Percentiles rank a stretch among this genome's conserved stretches.
These are phyloP conservation scores for Macrosiphum euphorbiae DNA, from an alignment of 2,888 invertebrate genomes.

Conservation along the genomic window DNA sequence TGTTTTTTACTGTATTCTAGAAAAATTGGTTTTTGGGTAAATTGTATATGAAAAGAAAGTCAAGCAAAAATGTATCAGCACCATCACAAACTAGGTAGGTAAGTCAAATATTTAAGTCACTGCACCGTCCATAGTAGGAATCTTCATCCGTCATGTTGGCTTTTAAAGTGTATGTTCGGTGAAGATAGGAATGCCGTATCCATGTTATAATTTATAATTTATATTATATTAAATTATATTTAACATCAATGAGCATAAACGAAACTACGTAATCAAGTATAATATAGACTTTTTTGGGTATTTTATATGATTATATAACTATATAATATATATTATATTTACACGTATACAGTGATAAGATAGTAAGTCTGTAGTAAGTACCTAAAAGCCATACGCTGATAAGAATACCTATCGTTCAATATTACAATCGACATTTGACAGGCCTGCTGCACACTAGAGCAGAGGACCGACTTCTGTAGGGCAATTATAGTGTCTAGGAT, in stretches of 20 bases:
- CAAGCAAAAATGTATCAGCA: no score
- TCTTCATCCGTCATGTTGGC: background rate
- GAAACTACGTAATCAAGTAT: background rate
- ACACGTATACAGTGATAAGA: background rate
- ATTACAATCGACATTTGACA: background rate
- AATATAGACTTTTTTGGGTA: background rate
- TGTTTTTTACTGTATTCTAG: background rate
- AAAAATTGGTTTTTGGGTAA: background rate
- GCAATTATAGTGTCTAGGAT: no score
- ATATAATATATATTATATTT: background rate
- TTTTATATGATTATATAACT: background rate
- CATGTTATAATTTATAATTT: no score
- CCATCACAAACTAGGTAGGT: background rate
- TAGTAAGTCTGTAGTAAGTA: background rate
- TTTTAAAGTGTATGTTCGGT: background rate
- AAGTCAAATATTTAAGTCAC: background rate
- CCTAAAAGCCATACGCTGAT: no score
- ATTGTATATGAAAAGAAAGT: background rate
- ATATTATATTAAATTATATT: background rate
- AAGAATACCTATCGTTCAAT: background rate
- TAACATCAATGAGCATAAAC: background rate
- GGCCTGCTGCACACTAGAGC: background rate
- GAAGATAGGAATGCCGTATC: background rate
- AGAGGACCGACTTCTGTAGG: no score
- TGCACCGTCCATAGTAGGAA: background rate